Evolutionary conservation across 1,140 invertebrate genomes (phyloP).

Genomic region (Amyelois transitella): DNA sequence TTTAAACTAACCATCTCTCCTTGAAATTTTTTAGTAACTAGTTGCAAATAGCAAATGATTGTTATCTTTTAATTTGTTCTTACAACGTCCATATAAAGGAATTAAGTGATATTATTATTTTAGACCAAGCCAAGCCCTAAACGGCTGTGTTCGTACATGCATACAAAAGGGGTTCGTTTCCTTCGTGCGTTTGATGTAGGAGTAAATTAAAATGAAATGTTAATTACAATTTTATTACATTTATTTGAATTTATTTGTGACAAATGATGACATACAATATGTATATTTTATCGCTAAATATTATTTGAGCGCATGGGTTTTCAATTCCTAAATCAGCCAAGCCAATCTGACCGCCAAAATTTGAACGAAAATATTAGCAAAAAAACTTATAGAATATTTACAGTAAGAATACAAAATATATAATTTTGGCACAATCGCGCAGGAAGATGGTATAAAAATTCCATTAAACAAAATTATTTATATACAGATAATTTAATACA

Average conservation of each 20-base stretch:
- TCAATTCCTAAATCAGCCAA: conserved; percentile 68
- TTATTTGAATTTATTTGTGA: conserved; percentile 65
- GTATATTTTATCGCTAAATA: conserved; percentile 48
- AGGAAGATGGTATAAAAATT: not conserved
- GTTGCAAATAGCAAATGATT: too few relatives aligned
- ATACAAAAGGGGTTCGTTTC: too few relatives aligned
- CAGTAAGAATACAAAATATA: not conserved
- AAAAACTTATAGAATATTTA: conserved; percentile 12
- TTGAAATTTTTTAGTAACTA: too few relatives aligned
- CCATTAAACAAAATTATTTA: not conserved
- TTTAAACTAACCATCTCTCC: too few relatives aligned
- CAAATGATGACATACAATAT: conserved; percentile 55
- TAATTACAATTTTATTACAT: conserved; percentile 52
- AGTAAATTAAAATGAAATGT: conserved; percentile 11
- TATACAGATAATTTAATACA: too few relatives aligned
- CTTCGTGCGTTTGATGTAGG: not conserved
- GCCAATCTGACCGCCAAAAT: conserved; percentile 30
- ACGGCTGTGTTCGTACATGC: too few relatives aligned
- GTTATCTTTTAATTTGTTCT: too few relatives aligned
- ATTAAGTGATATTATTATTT: too few relatives aligned
- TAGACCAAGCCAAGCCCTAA: too few relatives aligned
- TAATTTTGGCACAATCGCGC: not conserved
- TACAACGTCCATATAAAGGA: too few relatives aligned
- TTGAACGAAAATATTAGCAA: conserved; percentile 22
- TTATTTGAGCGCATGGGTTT: conserved; percentile 64